Evolutionary conservation across 1,140 invertebrate species (phyloP).

Genomic region (Drosophila sp.): DNA sequence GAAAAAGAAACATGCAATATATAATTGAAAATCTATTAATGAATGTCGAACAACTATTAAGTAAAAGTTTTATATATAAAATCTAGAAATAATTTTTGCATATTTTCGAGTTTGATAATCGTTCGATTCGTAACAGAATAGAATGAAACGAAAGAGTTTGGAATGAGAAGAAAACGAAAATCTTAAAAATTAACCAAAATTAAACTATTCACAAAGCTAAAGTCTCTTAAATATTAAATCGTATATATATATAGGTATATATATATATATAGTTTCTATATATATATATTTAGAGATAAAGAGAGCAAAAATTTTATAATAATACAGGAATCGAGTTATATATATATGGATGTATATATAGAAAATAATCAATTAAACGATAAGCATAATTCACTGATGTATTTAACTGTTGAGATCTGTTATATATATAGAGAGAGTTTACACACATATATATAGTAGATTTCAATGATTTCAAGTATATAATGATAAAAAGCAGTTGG

Average conservation of each 20-base stretch:
- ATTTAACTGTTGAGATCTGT: background rate
- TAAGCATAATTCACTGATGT: constrained; percentile 2
- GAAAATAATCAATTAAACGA: background rate
- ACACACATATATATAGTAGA: background rate
- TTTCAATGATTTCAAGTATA: constrained; percentile 3
- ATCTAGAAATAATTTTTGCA: background rate
- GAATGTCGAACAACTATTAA: constrained; percentile 3
- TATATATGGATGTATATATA: background rate
- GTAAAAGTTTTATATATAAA: background rate
- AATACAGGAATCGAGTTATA: background rate
- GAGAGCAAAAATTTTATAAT: constrained; percentile 3
- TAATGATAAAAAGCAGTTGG: constrained; percentile 6
- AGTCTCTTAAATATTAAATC: constrained; percentile 26
- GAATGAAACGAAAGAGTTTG: background rate
- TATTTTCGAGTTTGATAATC: background rate
- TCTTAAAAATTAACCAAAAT: constrained; percentile 7
- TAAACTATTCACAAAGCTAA: constrained; percentile 30
- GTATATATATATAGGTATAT: constrained; percentile 27
- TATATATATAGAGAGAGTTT: constrained; percentile 3
- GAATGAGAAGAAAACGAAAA: background rate
- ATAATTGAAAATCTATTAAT: background rate
- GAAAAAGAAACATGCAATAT: constrained; percentile 2
- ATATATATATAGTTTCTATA: constrained; percentile 17
- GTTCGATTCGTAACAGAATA: background rate
- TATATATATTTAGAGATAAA: constrained; percentile 19